These are phyloP conservation scores for Tachuris rubrigastra DNA, from an alignment of 2,113 vertebrate species.

Conservation along the genomic window DNA sequence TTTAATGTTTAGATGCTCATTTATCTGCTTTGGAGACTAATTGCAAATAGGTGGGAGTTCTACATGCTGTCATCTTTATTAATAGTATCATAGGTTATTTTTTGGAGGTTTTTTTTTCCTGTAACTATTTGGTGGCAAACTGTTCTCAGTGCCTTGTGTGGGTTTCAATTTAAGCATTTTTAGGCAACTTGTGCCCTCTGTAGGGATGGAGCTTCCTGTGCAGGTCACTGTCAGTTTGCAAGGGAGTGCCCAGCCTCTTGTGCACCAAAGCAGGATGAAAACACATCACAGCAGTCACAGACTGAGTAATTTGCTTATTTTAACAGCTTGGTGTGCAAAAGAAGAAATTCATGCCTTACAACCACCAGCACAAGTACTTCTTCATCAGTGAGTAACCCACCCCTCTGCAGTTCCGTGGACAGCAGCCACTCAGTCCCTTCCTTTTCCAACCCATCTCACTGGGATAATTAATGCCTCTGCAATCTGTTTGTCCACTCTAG, in stretches of 20 bases:
- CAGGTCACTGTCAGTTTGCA: not conserved
- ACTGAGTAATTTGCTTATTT: not conserved
- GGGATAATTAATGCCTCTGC: not conserved
- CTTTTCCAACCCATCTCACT: not conserved
- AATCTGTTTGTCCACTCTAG: constrained; percentile 45
- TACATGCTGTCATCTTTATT: not conserved
- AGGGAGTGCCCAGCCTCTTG: not conserved
- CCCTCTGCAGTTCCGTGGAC: not conserved
- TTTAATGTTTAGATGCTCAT: not conserved
- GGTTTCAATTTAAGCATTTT: not conserved
- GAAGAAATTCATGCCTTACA: constrained; percentile 85
- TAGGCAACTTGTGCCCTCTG: not conserved
- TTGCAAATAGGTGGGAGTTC: not conserved
- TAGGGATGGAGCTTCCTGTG: not conserved
- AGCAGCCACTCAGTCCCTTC: not conserved
- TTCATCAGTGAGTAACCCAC: constrained; percentile 78
- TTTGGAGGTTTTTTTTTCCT: not conserved
- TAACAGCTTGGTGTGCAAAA: constrained; percentile 81
- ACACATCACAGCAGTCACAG: not conserved
- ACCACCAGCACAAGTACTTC: constrained; percentile 87
- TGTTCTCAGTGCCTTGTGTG: not conserved
- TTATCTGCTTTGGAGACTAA: not conserved
- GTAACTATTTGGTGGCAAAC: not conserved
- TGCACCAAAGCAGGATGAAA: not conserved
- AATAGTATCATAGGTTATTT: not conserved